Percentiles rank a stretch among this genome's conserved stretches.
Evolutionary conservation across 2,113 vertebrate genomes (phyloP).

Genomic region (Vicugna pacos): DNA sequence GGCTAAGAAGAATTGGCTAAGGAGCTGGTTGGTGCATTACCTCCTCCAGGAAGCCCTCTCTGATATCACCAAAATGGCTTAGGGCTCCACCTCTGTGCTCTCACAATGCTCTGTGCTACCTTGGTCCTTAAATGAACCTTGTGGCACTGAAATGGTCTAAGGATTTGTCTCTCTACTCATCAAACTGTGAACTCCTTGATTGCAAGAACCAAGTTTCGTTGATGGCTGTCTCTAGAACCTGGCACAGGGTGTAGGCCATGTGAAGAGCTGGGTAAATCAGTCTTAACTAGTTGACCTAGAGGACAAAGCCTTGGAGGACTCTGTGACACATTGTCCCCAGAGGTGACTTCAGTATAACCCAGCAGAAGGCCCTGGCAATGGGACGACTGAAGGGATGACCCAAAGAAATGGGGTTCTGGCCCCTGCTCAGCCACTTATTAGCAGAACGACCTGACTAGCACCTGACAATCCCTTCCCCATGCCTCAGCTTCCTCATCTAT

Average conservation of each 20-base stretch:
- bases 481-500: conserved; percentile 63
- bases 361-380: background rate
- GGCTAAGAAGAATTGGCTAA: background rate
- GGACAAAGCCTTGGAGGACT: background rate
- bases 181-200: background rate
- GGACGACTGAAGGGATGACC: background rate
- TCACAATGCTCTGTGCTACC: background rate
- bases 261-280: background rate
- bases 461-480: background rate
- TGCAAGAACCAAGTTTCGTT: background rate
- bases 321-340: background rate
- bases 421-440: background rate
- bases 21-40: background rate
- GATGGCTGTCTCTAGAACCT: background rate
- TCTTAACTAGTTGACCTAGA: background rate
- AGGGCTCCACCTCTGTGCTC: background rate
- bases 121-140: background rate
- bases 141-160: background rate
- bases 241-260: background rate
- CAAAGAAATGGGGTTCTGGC: background rate
- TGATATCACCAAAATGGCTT: background rate
- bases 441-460: background rate
- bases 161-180: background rate
- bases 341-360: background rate
- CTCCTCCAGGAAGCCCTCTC: conserved; percentile 52